Conservation (phyloP, 2,113 vertebrate species). For the Xerus inauris region DNA sequence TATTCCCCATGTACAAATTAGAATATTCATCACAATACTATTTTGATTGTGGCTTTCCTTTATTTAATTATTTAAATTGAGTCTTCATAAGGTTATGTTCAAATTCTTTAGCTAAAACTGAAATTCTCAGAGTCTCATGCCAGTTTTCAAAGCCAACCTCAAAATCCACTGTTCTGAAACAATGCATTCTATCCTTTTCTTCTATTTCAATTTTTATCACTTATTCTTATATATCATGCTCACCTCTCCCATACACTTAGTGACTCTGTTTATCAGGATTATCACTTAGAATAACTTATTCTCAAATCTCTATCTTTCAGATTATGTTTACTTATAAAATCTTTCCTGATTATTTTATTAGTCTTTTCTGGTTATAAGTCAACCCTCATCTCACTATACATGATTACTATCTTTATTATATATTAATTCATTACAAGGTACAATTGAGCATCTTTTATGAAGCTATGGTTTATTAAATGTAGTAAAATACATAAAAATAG, state of each 20-base stretch:
- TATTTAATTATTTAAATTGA: not conserved
- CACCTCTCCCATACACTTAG: not conserved
- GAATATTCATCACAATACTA: not conserved
- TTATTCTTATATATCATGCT: not conserved
- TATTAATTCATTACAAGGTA: not conserved
- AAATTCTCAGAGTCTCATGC: not conserved
- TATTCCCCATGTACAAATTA: not conserved
- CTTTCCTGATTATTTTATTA: not conserved
- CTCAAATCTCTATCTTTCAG: not conserved
- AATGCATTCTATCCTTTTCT: not conserved
- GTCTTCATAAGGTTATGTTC: not conserved
- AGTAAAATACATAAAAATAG: not conserved
- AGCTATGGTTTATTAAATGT: not conserved
- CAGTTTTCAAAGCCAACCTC: not conserved
- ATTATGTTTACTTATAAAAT: not conserved
- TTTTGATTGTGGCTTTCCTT: not conserved
- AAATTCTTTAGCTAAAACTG: not conserved
- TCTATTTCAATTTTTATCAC: not conserved
- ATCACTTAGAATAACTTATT: not conserved
- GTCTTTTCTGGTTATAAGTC: not conserved
- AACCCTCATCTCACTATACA: not conserved
- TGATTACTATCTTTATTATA: not conserved
- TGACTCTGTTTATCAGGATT: not conserved
- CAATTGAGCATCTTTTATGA: accelerated
- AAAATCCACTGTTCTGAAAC: not conserved